Conservation (phyloP, 2,888 invertebrate species). For the Drosophila robusta region DNA sequence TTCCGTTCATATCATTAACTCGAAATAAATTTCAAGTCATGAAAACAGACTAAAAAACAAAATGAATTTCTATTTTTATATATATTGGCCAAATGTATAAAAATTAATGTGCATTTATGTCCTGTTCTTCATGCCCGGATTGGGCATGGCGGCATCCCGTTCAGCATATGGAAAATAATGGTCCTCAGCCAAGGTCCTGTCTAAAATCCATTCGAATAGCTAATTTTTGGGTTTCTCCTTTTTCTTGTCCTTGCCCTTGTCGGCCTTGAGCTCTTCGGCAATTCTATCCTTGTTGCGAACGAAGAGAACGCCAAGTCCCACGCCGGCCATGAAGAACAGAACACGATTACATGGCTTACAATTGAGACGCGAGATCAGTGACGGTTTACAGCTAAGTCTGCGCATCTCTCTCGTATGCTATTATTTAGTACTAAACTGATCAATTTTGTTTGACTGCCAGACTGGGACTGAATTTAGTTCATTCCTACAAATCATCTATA, state of each 20-base stretch:
- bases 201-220: too few relatives aligned
- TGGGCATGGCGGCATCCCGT: too few relatives aligned
- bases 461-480: conserved; percentile 2
- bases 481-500: not conserved
- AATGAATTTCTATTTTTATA: too few relatives aligned
- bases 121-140: not conserved
- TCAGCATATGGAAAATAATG: too few relatives aligned
- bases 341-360: conserved; percentile 58
- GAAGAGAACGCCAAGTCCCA: conserved; percentile 38
- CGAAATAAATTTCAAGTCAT: too few relatives aligned
- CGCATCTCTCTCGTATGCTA: conserved; percentile 25
- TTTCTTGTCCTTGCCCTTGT: conserved; percentile 17
- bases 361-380: conserved; percentile 55
- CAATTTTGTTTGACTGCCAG: conserved; percentile 7
- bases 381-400: conserved; percentile 40
- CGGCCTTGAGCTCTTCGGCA: not conserved
- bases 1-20: too few relatives aligned
- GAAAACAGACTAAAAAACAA: not conserved
- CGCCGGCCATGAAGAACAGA: conserved; percentile 57
- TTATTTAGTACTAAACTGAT: not conserved
- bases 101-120: not conserved
- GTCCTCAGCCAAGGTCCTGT: too few relatives aligned
- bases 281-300: conserved; percentile 23
- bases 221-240: too few relatives aligned
- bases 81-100: too few relatives aligned